A percentile compares a stretch with the other conserved stretches of the same genome.
phyloP scores from a whole-genome alignment of 2,797 vertebrate species.

The Sebastes steindachneri region DNA sequence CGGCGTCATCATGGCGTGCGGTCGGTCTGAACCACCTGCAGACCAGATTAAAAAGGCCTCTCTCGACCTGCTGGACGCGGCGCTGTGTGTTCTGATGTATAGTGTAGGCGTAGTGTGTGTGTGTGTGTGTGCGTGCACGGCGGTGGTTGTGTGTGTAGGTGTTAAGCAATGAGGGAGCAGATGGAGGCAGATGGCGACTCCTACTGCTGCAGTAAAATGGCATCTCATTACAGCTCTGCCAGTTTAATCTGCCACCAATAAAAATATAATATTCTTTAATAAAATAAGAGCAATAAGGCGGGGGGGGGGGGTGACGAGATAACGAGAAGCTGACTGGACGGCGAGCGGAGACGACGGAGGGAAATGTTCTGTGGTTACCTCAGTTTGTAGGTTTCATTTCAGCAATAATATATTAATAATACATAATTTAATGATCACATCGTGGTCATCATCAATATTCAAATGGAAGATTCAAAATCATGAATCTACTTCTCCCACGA shows the following conservation, averaged over 20 bases:
- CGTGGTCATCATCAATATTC: too few species aligned
- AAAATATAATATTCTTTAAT: too few species aligned
- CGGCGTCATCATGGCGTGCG: background rate
- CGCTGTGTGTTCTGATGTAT: constrained; percentile 31
- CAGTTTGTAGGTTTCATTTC: too few species aligned
- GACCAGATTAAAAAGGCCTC: constrained; percentile 32
- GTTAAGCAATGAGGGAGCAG: background rate
- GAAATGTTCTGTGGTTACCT: too few species aligned
- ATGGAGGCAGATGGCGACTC: constrained; percentile 10
- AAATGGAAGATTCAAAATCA: too few species aligned
- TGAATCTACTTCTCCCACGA: too few species aligned
- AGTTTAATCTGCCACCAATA: background rate
- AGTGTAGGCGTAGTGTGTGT: background rate
- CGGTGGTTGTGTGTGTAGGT: background rate
- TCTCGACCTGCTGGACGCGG: constrained; percentile 38
- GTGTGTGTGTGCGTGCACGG: background rate
- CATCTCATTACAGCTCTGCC: constrained; percentile 15
- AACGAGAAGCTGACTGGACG: too few species aligned
- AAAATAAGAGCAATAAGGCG: too few species aligned
- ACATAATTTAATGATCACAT: too few species aligned
- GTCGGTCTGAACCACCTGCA: constrained; percentile 20
- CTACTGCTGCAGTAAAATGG: constrained; percentile 15
- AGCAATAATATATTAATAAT: too few species aligned
- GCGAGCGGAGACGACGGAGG: too few species aligned
- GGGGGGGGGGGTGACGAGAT: too few species aligned